These are phyloP conservation scores for Peromyscus polionotus DNA, from an alignment of 2,113 vertebrate species.

Conservation along the genomic window DNA sequence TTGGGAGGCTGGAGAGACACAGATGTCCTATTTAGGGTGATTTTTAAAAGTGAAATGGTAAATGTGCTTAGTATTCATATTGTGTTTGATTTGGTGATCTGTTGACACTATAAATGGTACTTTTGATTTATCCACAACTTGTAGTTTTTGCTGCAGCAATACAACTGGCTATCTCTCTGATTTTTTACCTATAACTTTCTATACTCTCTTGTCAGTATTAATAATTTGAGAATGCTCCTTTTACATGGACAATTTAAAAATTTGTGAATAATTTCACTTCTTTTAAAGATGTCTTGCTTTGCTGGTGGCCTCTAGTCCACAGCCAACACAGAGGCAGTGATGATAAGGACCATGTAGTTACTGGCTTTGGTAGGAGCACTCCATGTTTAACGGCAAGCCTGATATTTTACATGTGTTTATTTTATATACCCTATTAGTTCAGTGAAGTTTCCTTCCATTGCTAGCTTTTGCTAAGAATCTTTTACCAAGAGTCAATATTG, in stretches of 20 bases:
- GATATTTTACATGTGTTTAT: background rate
- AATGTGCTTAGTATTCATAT: background rate
- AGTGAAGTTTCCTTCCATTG: background rate
- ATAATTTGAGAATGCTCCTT: background rate
- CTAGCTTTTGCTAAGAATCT: background rate
- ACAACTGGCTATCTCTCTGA: background rate
- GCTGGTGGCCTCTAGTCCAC: background rate
- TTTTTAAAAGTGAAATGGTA: background rate
- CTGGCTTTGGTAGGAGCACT: background rate
- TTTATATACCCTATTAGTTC: slow-evolving; percentile 29
- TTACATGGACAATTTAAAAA: background rate
- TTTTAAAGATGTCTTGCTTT: background rate
- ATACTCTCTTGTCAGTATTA: background rate
- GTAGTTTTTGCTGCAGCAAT: background rate
- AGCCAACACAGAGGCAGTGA: background rate
- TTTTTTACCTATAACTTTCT: background rate
- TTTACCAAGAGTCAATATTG: slow-evolving; percentile 21
- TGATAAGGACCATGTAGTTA: background rate
- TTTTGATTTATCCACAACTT: background rate
- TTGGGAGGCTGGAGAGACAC: no score
- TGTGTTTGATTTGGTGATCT: background rate
- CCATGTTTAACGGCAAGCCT: slow-evolving; percentile 4
- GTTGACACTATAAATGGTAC: background rate
- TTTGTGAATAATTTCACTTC: background rate
- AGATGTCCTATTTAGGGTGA: background rate